These are phyloP conservation scores for Myotis daubentonii DNA, from an alignment of 2,797 vertebrate species.

Conservation along the genomic window DNA sequence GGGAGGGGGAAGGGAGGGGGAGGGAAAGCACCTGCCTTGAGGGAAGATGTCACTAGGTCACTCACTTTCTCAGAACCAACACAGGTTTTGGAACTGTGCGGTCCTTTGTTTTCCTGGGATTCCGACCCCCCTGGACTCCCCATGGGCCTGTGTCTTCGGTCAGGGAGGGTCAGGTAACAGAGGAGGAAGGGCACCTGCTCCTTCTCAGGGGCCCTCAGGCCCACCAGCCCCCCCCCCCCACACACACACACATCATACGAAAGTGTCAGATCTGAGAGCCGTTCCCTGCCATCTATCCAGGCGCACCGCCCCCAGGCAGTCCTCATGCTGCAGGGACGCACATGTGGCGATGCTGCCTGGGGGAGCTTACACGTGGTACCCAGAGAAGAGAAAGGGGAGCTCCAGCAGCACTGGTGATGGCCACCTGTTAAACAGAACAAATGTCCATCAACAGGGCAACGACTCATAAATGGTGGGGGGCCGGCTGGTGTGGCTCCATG, in stretches of 20 bases:
- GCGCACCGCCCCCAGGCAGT: background rate
- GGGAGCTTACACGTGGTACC: background rate
- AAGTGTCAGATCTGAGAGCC: background rate
- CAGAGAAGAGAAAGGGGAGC: background rate
- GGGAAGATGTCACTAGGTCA: background rate
- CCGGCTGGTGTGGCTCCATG: too few species aligned
- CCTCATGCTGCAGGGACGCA: background rate
- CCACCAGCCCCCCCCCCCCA: background rate
- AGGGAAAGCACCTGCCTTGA: background rate
- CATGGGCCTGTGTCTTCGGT: background rate
- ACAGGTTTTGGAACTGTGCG: background rate
- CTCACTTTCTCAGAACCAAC: background rate
- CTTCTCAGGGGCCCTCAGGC: background rate
- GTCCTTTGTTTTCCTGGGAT: background rate
- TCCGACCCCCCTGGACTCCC: background rate
- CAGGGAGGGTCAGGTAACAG: background rate
- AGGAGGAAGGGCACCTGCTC: background rate
- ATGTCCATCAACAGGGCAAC: background rate
- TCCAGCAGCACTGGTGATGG: background rate
- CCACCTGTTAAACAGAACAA: background rate
- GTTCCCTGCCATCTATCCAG: background rate
- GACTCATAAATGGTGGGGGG: background rate
- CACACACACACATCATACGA: too few species aligned
- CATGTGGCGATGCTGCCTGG: background rate
- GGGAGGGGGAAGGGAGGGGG: too few species aligned